Evolutionary conservation across 1,140 invertebrate species (phyloP).

Genomic region (Brachionus paranguensis): DNA sequence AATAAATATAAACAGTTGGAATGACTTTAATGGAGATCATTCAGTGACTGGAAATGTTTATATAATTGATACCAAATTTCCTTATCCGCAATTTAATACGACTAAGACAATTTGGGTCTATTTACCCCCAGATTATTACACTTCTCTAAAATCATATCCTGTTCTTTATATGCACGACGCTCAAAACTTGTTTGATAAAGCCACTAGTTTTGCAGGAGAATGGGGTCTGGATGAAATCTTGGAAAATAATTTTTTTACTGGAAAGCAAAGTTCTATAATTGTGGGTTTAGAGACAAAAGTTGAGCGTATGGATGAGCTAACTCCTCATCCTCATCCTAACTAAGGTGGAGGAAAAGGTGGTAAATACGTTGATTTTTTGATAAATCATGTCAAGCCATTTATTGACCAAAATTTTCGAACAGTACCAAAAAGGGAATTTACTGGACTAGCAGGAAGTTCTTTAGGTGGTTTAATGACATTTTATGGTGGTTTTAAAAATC

Average conservation of each 20-base stretch:
- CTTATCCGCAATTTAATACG: conserved; percentile 1
- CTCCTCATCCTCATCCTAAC: conserved; percentile 7
- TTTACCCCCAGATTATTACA: conserved; percentile 21
- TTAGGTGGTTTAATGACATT: conserved; percentile 13
- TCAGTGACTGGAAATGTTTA: conserved; percentile 10
- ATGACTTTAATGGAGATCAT: conserved; percentile 13
- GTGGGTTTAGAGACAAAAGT: conserved; percentile 14
- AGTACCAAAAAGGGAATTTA: neutral
- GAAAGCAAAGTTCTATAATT: neutral
- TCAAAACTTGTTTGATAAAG: conserved; percentile 34
- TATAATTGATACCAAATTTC: conserved; percentile 17
- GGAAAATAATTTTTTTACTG: neutral
- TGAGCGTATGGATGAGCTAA: conserved; percentile 11
- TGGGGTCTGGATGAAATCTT: conserved; percentile 35
- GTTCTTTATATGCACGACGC: conserved; percentile 36
- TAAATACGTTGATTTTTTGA: conserved; percentile 31
- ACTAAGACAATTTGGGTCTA: conserved; percentile 37
- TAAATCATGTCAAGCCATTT: conserved; percentile 18
- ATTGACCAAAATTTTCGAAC: conserved; percentile 35
- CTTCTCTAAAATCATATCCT: neutral
- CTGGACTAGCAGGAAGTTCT: conserved; percentile 18
- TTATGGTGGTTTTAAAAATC: conserved; percentile 17
- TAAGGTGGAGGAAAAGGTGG: conserved; percentile 20
- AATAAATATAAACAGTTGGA: conserved; percentile 5
- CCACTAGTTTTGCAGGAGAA: conserved; percentile 19